Conservation (phyloP, 2,113 vertebrate genomes). For the Heterocephalus glaber region DNA sequence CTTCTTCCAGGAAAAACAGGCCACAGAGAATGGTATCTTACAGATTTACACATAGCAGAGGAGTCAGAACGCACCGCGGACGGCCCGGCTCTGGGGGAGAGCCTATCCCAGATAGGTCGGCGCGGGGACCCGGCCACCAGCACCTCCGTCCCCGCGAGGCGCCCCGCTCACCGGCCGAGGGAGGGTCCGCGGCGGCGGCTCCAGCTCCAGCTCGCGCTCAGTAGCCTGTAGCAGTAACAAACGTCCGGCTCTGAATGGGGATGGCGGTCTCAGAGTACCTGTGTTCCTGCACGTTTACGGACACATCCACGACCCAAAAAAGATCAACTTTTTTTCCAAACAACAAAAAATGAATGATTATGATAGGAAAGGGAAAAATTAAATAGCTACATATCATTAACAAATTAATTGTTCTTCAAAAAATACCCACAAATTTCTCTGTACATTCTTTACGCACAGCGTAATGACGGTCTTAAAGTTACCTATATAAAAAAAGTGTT, state of each 20-base stretch:
- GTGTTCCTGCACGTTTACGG: slow-evolving; percentile 98
- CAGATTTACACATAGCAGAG: slow-evolving; percentile 92
- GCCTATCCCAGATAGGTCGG: slow-evolving; percentile 88
- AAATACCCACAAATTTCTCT: slow-evolving; percentile 99
- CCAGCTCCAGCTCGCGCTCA: slow-evolving; percentile 78
- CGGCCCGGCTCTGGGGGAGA: slow-evolving; percentile 85
- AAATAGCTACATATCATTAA: slow-evolving; percentile 99
- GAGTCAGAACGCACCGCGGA: slow-evolving; percentile 85
- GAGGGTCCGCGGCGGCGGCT: neutral
- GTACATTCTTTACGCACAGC: slow-evolving; percentile 99
- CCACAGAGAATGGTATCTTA: slow-evolving; percentile 94
- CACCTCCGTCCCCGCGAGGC: slow-evolving; percentile 77
- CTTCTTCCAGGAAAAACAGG: slow-evolving; percentile 93
- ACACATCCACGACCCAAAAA: slow-evolving; percentile 93
- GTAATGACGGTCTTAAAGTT: slow-evolving; percentile 99
- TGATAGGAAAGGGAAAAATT: slow-evolving; percentile 97
- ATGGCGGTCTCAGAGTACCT: slow-evolving; percentile 94
- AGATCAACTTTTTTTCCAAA: slow-evolving; percentile 99
- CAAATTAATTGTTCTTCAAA: slow-evolving; percentile 99
- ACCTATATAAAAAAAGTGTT: slow-evolving; percentile 97
- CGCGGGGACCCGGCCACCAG: slow-evolving; percentile 76
- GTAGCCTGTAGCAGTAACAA: slow-evolving; percentile 92
- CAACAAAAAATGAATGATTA: slow-evolving; percentile 92
- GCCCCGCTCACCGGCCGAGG: slow-evolving; percentile 65
- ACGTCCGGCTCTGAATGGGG: slow-evolving; percentile 92